phyloP scores from a whole-genome alignment of 2,797 vertebrate genomes.

The Gambusia yucatana region DNA sequence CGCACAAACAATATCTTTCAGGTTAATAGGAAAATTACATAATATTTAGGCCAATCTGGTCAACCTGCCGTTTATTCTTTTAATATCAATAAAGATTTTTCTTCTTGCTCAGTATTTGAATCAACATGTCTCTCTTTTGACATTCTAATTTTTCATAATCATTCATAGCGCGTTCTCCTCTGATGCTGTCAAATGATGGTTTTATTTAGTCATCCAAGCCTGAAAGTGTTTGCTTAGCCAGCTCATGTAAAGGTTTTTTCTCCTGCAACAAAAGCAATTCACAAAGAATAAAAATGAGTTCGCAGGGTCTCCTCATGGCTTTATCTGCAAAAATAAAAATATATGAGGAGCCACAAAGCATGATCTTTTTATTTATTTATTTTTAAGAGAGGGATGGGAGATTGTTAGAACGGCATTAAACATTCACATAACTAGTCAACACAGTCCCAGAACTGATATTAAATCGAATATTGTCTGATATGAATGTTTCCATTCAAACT shows the following conservation, averaged over 20 bases:
- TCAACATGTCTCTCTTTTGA: not conserved
- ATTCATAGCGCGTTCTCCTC: not conserved
- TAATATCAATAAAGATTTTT: not conserved
- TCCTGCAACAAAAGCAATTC: not conserved
- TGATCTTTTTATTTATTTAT: not conserved
- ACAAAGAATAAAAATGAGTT: not conserved
- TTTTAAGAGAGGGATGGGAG: not conserved
- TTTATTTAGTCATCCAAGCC: slow-evolving; percentile 1
- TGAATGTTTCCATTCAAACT: not conserved
- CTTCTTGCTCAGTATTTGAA: not conserved
- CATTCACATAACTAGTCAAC: not conserved
- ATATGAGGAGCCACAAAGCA: not conserved
- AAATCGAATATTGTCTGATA: not conserved
- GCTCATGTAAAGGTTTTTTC: not conserved
- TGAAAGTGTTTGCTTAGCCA: not conserved
- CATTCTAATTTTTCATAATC: not conserved
- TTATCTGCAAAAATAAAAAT: not conserved
- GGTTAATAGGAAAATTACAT: no score
- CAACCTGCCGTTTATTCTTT: not conserved
- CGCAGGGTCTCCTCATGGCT: not conserved
- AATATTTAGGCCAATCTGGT: not conserved
- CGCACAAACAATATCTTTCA: no score
- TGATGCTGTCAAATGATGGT: not conserved
- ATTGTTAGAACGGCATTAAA: not conserved
- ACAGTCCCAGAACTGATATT: not conserved